These are phyloP conservation scores for Procambarus clarkii DNA, from an alignment of 1,140 invertebrate species.

Conservation along the genomic window DNA sequence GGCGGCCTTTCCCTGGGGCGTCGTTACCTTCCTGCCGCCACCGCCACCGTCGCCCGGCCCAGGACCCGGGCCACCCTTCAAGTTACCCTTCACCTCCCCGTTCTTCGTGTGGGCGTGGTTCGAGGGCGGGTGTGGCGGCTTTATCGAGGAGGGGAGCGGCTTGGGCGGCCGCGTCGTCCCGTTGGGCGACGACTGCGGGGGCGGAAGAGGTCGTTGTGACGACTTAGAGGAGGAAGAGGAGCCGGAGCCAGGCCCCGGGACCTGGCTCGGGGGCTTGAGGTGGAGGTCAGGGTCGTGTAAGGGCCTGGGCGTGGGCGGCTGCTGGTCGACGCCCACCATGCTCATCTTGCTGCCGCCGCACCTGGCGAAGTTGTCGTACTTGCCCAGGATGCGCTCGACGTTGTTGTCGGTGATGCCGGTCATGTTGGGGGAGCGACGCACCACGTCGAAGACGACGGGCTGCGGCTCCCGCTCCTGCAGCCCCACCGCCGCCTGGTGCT, in stretches of 20 bases:
- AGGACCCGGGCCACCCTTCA: conserved; percentile 53
- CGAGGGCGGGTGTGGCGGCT: conserved; percentile 50
- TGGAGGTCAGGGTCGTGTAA: background rate
- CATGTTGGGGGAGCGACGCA: conserved; percentile 21
- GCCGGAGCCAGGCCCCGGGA: background rate
- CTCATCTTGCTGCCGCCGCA: conserved; percentile 6
- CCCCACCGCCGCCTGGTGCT: conserved; percentile 13
- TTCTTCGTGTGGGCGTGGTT: conserved; percentile 49
- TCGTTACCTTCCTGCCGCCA: conserved; percentile 18
- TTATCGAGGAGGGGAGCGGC: conserved; percentile 6
- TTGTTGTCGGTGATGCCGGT: conserved; percentile 14
- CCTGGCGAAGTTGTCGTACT: conserved; percentile 43
- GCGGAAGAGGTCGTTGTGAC: conserved; percentile 15
- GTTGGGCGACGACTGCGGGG: conserved; percentile 9
- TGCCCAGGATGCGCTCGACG: conserved; percentile 47
- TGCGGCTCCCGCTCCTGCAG: conserved; percentile 29
- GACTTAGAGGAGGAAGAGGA: conserved; percentile 9
- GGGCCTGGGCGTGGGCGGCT: conserved; percentile 37
- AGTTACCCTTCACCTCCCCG: conserved; percentile 56
- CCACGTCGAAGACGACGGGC: conserved; percentile 42
- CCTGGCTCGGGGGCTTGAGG: background rate
- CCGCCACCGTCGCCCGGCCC: conserved; percentile 45
- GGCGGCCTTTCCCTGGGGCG: background rate
- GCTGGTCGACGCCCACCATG: conserved; percentile 44
- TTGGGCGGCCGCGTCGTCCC: conserved; percentile 34